Percentiles rank a stretch among this genome's conserved stretches.
Evolutionary conservation across 2,113 vertebrate genomes (phyloP).

Genomic region (Geothlypis trichas): DNA sequence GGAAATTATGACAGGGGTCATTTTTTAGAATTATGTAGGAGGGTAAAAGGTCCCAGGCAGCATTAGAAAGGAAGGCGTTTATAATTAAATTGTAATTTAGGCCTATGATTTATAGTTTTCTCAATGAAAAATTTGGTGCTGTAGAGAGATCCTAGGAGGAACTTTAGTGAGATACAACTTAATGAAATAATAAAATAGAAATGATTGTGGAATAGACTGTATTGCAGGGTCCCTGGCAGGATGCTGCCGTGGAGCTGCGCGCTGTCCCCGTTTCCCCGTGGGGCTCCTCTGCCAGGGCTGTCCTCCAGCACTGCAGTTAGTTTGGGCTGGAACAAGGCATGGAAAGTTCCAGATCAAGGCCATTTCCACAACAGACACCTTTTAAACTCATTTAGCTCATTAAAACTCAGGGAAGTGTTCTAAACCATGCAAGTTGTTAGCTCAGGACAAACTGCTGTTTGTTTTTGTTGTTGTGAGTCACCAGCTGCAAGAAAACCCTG

Average conservation of each 20-base stretch:
- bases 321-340: neutral
- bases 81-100: constrained; percentile 99
- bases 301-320: neutral
- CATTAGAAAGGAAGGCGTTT: constrained; percentile 94
- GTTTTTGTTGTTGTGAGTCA: neutral
- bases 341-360: neutral
- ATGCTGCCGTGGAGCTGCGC: constrained; percentile 31
- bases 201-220: constrained; percentile 77
- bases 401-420: neutral
- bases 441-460: neutral
- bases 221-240: constrained; percentile 39
- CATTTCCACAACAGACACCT: neutral
- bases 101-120: constrained; percentile 89
- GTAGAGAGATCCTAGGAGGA: constrained; percentile 80
- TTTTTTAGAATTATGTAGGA: constrained; percentile 98
- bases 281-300: constrained; percentile 1
- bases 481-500: neutral
- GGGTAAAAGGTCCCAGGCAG: constrained; percentile 92
- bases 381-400: neutral
- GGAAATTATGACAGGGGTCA: constrained; percentile 90
- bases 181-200: constrained; percentile 98
- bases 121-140: constrained; percentile 86
- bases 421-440: neutral
- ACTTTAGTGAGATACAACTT: constrained; percentile 89
- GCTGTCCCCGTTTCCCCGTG: constrained; percentile 35